Conservation (phyloP, 2,113 vertebrate genomes). For the Poeciliopsis occidentalis region DNA sequence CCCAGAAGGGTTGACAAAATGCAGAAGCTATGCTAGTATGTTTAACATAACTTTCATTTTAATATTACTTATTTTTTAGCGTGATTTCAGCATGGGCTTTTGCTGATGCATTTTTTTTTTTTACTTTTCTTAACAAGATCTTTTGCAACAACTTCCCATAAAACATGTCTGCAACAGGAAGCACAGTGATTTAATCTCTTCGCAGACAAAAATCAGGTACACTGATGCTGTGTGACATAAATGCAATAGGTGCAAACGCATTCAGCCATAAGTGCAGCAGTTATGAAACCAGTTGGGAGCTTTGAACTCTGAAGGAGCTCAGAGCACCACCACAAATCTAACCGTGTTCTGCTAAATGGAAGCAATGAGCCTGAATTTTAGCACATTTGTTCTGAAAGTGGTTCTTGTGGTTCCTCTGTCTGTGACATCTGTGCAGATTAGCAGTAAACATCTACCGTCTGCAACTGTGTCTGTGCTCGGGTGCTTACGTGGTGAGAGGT, state of each 20-base stretch:
- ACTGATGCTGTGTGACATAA: slow-evolving; percentile 4
- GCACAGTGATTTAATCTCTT: slow-evolving; percentile 9
- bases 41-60: no score
- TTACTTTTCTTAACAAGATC: no score
- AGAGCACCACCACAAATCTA: slow-evolving; percentile 7
- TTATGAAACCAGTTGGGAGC: slow-evolving; percentile 2
- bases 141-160: neutral
- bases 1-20: no score
- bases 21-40: no score
- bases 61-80: no score
- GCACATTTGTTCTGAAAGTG: slow-evolving; percentile 19
- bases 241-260: slow-evolving; percentile 21
- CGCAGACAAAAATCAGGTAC: slow-evolving; percentile 5
- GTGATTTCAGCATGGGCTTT: no score
- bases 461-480: neutral
- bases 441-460: slow-evolving; percentile 10
- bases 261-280: slow-evolving; percentile 12
- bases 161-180: slow-evolving; percentile 9
- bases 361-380: neutral
- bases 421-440: slow-evolving; percentile 15
- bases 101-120: no score
- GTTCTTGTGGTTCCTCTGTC: slow-evolving; percentile 2
- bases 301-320: neutral
- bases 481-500: slow-evolving; percentile 91
- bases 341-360: slow-evolving; percentile 24